A percentile compares a stretch with the other conserved stretches of the same genome.
Conservation (phyloP, 2,797 vertebrate genomes). For the Hoplostethus mediterraneus region DNA sequence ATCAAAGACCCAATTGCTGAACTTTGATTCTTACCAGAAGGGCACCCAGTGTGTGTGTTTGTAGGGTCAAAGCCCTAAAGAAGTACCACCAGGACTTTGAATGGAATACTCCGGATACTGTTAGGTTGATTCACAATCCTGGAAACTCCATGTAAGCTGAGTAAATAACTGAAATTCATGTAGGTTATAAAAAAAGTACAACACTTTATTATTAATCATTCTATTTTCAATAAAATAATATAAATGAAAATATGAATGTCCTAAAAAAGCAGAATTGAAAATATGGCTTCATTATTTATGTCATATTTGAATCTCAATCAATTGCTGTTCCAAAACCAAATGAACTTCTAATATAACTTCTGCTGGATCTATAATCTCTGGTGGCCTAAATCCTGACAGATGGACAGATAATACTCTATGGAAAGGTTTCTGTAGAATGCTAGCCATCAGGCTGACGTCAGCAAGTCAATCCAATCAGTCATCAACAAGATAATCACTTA, state of each 20-base stretch:
- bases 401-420: background rate
- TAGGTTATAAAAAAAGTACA: background rate
- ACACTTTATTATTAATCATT: too few relatives aligned
- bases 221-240: too few relatives aligned
- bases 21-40: conserved; percentile 65
- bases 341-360: background rate
- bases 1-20: conserved; percentile 72
- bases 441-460: background rate
- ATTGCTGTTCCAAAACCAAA: background rate
- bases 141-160: conserved; percentile 28
- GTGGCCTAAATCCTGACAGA: background rate
- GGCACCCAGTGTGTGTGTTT: conserved; percentile 45
- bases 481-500: conserved; percentile 24
- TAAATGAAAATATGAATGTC: too few relatives aligned
- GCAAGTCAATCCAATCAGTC: conserved; percentile 20
- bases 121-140: conserved; percentile 45
- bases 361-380: background rate
- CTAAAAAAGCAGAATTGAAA: too few relatives aligned
- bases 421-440: conserved; percentile 8
- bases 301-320: background rate
- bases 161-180: background rate
- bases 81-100: conserved; percentile 29
- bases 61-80: conserved; percentile 58
- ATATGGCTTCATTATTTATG: background rate
- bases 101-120: conserved; percentile 31